These are phyloP conservation scores for Barbus barbus DNA, from an alignment of 2,113 vertebrate species.

Conservation along the genomic window DNA sequence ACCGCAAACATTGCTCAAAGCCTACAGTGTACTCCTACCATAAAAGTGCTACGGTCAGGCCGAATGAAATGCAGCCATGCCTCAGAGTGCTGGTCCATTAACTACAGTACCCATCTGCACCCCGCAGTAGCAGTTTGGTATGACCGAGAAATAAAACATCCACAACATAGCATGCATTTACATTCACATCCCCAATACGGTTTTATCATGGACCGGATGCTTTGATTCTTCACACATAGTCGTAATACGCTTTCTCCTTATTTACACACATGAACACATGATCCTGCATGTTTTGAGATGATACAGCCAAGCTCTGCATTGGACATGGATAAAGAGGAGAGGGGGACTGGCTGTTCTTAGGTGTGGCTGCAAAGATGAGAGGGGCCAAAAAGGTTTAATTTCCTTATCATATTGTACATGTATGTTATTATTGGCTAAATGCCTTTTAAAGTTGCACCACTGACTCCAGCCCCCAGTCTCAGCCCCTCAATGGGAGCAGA, in stretches of 20 bases:
- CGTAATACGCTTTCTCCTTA: constrained; percentile 31
- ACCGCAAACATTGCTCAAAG: constrained; percentile 67
- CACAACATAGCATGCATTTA: constrained; percentile 28
- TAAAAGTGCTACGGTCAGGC: constrained; percentile 54
- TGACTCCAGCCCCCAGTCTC: constrained; percentile 50
- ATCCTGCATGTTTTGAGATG: constrained; percentile 50
- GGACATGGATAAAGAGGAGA: constrained; percentile 31
- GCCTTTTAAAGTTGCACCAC: constrained; percentile 71
- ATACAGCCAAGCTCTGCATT: constrained; percentile 40
- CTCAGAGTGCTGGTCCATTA: constrained; percentile 49
- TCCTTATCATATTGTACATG: constrained; percentile 73
- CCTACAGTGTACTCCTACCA: constrained; percentile 58
- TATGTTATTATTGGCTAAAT: constrained; percentile 73
- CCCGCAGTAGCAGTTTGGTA: constrained; percentile 34
- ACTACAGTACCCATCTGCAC: constrained; percentile 52
- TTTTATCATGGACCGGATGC: constrained; percentile 34
- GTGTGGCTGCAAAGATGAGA: constrained; percentile 42
- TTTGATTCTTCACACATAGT: constrained; percentile 29
- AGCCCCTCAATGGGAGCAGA: constrained; percentile 59
- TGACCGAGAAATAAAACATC: constrained; percentile 39
- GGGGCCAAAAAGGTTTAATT: constrained; percentile 62
- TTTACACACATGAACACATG: constrained; percentile 50
- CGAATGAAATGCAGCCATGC: constrained; percentile 49
- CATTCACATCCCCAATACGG: constrained; percentile 40
- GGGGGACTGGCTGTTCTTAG: constrained; percentile 29